Evolutionary conservation across 92 coral and sea anemone genomes (phyloP).

Genomic region (Anthopleura xanthogrammica): DNA sequence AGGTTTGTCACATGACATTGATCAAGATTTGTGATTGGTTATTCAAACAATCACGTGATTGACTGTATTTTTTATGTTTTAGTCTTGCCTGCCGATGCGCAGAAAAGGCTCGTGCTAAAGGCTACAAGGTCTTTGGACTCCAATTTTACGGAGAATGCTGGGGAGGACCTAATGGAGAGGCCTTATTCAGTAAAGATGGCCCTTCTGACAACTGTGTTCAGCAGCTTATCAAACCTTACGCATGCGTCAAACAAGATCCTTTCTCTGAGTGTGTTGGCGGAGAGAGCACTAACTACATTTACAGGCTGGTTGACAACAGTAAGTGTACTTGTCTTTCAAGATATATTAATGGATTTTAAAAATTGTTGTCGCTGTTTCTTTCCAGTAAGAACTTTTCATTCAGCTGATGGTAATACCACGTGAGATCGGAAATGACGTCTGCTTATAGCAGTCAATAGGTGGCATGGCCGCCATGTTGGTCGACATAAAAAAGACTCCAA

Average conservation of each 20-base stretch:
- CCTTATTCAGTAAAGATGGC: constrained; percentile 47
- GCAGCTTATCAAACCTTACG: constrained; percentile 40
- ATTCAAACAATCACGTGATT: not conserved
- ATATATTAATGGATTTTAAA: too few species aligned
- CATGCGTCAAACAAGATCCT: constrained; percentile 30
- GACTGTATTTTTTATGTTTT: not conserved
- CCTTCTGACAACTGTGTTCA: constrained; percentile 47
- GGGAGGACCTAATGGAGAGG: constrained; percentile 59
- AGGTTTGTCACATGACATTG: constrained; percentile 41
- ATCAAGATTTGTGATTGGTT: not conserved
- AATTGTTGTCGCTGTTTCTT: too few species aligned
- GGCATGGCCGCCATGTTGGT: too few species aligned
- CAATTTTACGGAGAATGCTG: constrained; percentile 77
- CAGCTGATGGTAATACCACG: too few species aligned
- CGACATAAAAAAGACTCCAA: too few species aligned
- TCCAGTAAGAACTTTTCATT: too few species aligned
- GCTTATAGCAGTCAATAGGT: too few species aligned
- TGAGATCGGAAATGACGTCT: too few species aligned
- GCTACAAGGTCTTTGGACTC: constrained; percentile 60
- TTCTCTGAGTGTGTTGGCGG: constrained; percentile 57
- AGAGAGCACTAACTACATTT: constrained; percentile 49
- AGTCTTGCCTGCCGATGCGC: constrained; percentile 79
- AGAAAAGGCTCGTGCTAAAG: constrained; percentile 52
- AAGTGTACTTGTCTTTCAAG: not conserved
- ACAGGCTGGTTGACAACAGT: constrained; percentile 37